Conservation (phyloP, 2,888 invertebrate genomes). For the Creontiades dilutus region DNA sequence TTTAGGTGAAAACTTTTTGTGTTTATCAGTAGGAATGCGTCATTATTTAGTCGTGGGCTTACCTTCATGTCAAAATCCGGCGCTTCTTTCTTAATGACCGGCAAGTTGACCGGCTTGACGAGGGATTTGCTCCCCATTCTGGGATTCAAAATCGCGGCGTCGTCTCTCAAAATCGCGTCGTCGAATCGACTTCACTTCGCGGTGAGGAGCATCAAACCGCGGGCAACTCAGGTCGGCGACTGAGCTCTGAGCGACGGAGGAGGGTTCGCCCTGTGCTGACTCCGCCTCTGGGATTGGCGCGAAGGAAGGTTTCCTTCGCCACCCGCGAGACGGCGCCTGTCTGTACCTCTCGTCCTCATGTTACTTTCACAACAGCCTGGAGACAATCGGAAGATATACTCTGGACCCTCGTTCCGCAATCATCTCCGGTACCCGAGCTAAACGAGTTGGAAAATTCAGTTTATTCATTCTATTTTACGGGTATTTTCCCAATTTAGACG, state of each 20-base stretch:
- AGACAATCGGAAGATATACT: no score
- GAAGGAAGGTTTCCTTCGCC: background rate
- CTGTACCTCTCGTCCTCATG: background rate
- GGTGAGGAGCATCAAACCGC: background rate
- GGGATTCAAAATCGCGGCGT: background rate
- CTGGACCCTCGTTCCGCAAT: no score
- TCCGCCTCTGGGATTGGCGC: background rate
- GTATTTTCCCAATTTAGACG: no score
- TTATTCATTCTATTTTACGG: no score
- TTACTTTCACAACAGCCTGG: no score
- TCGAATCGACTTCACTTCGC: background rate
- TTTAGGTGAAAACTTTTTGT: no score
- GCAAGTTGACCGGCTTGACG: conserved; percentile 57
- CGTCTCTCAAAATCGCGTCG: background rate
- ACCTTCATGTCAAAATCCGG: conserved; percentile 47
- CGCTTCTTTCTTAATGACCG: conserved; percentile 65
- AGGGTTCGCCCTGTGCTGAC: no score
- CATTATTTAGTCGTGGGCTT: background rate
- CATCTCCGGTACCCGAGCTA: no score
- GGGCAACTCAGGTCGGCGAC: conserved; percentile 15
- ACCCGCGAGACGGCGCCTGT: background rate
- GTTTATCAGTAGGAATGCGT: no score
- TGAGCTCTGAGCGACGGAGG: background rate
- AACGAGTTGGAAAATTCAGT: no score
- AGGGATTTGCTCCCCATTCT: conserved; percentile 64